Evolutionary conservation across 2,797 vertebrate species (phyloP).

Genomic region (Parambassis ranga): DNA sequence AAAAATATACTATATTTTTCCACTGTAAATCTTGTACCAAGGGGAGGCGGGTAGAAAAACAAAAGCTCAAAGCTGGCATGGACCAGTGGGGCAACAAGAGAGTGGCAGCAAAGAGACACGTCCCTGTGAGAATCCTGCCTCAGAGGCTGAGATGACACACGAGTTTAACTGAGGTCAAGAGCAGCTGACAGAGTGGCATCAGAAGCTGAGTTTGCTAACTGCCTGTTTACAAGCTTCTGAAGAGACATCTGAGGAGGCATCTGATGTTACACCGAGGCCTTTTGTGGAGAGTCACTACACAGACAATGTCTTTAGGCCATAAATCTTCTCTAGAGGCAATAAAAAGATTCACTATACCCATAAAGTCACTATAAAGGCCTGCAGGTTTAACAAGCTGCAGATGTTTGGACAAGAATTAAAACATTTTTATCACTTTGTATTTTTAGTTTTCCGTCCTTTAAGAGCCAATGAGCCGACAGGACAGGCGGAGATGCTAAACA

Average conservation of each 20-base stretch:
- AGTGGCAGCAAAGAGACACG: conserved; percentile 19
- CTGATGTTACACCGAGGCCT: background rate
- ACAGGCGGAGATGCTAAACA: conserved; percentile 45
- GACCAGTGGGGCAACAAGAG: conserved; percentile 34
- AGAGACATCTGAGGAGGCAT: conserved; percentile 13
- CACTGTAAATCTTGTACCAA: conserved; percentile 75
- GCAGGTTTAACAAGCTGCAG: conserved; percentile 41
- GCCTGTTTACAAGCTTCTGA: conserved; percentile 43
- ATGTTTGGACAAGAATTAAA: conserved; percentile 14
- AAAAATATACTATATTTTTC: conserved; percentile 75
- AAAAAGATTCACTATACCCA: conserved; percentile 19
- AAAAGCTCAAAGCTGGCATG: conserved; percentile 56
- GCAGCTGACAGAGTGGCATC: conserved; percentile 46
- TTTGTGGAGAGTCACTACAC: conserved; percentile 1
- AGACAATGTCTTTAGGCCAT: conserved; percentile 8
- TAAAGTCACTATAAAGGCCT: conserved; percentile 18
- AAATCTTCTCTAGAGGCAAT: conserved; percentile 31
- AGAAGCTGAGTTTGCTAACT: conserved; percentile 11
- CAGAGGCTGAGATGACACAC: conserved; percentile 28
- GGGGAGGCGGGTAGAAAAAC: conserved; percentile 43
- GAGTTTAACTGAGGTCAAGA: conserved; percentile 70
- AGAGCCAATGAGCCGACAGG: conserved; percentile 29
- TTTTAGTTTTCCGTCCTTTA: background rate
- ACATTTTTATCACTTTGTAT: background rate
- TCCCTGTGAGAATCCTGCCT: conserved; percentile 32